A percentile compares a stretch with the other conserved stretches of the same genome.
phyloP scores from a whole-genome alignment of 2,888 invertebrate species.

The Eledona agricola region DNA sequence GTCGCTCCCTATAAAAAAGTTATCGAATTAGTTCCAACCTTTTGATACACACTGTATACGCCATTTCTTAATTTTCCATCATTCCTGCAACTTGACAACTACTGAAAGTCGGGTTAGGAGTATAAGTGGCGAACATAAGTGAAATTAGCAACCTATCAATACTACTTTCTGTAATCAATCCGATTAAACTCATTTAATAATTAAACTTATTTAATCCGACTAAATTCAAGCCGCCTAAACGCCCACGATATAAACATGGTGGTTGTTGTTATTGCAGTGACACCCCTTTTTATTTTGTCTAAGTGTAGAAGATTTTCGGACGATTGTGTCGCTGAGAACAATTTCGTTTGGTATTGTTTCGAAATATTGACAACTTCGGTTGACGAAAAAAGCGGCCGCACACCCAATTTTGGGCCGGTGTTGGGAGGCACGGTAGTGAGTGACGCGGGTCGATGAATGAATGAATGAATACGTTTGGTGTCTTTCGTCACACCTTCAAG shows the following conservation, averaged over 20 bases:
- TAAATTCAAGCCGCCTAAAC: too few species aligned
- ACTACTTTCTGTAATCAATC: too few species aligned
- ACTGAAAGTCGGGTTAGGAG: too few species aligned
- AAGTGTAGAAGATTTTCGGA: constrained; percentile 8
- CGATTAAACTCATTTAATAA: constrained; percentile 26
- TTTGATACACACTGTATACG: too few species aligned
- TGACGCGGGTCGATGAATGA: neutral
- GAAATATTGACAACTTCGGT: constrained; percentile 23
- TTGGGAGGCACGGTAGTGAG: too few species aligned
- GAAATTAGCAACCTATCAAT: too few species aligned
- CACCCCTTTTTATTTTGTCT: constrained; percentile 25
- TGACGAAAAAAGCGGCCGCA: constrained; percentile 3
- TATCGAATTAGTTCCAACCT: too few species aligned
- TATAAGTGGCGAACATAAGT: too few species aligned
- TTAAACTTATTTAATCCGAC: constrained; percentile 9
- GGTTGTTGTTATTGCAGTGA: constrained; percentile 25
- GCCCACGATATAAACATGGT: constrained; percentile 1
- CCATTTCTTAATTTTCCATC: too few species aligned
- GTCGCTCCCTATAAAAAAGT: too few species aligned
- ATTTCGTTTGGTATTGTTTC: constrained; percentile 7
- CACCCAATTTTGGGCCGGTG: too few species aligned
- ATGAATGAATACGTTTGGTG: constrained; percentile 4
- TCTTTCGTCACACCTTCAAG: constrained; percentile 44
- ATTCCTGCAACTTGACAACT: too few species aligned
- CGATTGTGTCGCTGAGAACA: constrained; percentile 14